phyloP scores from a whole-genome alignment of 2,888 invertebrate genomes.

The Fissipunctia ypsillon region DNA sequence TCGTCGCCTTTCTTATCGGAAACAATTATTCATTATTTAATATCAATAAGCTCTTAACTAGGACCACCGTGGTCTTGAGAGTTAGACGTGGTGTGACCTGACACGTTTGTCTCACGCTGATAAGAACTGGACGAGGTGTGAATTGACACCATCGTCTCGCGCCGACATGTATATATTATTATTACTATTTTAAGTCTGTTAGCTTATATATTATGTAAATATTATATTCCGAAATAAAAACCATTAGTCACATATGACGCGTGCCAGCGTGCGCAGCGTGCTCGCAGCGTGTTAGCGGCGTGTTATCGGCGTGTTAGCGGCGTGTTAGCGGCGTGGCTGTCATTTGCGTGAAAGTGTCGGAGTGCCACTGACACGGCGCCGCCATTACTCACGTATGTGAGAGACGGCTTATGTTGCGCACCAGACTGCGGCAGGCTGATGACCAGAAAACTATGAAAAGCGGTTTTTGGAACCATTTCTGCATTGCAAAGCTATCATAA shows the following conservation, averaged over 20 bases:
- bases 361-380: constrained; percentile 34
- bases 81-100: too few relatives aligned
- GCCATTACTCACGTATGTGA: constrained; percentile 42
- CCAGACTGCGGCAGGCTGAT: neutral
- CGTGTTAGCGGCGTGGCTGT: constrained; percentile 14
- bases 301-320: constrained; percentile 9
- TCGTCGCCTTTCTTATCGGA: too few relatives aligned
- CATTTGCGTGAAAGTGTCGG: constrained; percentile 35
- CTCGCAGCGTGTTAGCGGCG: constrained; percentile 20
- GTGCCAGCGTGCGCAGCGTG: constrained; percentile 21
- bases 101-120: too few relatives aligned
- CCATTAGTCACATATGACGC: constrained; percentile 45
- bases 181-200: too few relatives aligned
- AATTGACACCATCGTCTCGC: too few relatives aligned
- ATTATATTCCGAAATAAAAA: too few relatives aligned
- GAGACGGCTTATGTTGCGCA: constrained; percentile 1
- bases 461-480: neutral
- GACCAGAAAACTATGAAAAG: neutral
- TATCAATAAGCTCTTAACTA: too few relatives aligned
- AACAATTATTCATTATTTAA: too few relatives aligned
- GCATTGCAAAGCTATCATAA: neutral
- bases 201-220: too few relatives aligned
- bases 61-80: too few relatives aligned
- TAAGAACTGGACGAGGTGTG: too few relatives aligned
- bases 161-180: too few relatives aligned